These are phyloP conservation scores for Zaprionus bogoriensis DNA, from an alignment of 2,888 invertebrate species.

Conservation along the genomic window DNA sequence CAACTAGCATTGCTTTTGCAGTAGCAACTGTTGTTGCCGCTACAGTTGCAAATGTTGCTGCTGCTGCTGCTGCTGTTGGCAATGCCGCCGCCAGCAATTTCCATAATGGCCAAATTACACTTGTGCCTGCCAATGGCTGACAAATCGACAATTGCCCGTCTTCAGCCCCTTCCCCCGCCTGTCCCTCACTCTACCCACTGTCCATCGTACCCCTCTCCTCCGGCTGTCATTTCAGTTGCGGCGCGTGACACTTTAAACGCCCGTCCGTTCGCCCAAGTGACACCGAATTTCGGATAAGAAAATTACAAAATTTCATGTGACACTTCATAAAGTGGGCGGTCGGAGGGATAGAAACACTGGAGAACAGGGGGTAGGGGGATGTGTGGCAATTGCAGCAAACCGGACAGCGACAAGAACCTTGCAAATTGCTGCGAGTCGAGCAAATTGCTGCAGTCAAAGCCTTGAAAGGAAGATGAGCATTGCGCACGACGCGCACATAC, in stretches of 20 bases:
- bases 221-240: neutral
- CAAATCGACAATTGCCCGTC: constrained; percentile 57
- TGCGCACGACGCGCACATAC: neutral
- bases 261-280: constrained; percentile 32
- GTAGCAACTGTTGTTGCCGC: constrained; percentile 2
- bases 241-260: constrained; percentile 66
- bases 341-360: neutral
- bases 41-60: constrained; percentile 1
- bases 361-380: constrained; percentile 3
- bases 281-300: constrained; percentile 62
- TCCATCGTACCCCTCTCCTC: neutral
- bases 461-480: neutral
- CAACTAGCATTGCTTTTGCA: constrained; percentile 5
- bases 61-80: constrained; percentile 19
- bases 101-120: constrained; percentile 70
- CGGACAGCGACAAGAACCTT: neutral
- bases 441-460: constrained; percentile 19
- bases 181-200: neutral
- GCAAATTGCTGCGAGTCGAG: constrained; percentile 39
- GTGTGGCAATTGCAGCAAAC: constrained; percentile 15
- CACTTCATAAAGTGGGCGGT: constrained; percentile 55
- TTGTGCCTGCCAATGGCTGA: constrained; percentile 59
- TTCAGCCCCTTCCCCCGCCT: neutral
- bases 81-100: constrained; percentile 51
- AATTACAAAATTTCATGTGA: constrained; percentile 78